phyloP scores from a whole-genome alignment of 2,113 vertebrate genomes.

The Poeciliopsis occidentalis region DNA sequence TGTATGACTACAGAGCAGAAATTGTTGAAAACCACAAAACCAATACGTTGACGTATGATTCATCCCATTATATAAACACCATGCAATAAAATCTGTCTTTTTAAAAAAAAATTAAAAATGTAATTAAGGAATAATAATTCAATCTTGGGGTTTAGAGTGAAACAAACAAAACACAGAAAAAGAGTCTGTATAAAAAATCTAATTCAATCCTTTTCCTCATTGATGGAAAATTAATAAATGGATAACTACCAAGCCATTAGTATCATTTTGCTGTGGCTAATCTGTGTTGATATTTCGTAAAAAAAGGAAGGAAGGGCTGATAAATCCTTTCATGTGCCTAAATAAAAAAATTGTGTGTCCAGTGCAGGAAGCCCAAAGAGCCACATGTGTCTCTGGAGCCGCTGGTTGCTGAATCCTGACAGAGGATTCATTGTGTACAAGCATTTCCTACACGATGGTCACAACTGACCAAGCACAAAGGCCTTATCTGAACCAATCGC shows the following conservation, averaged over 20 bases:
- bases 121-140: background rate
- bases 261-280: too few species aligned
- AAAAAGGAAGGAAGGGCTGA: too few species aligned
- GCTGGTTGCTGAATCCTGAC: background rate
- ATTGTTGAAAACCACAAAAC: too few species aligned
- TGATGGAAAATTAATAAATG: background rate
- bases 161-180: background rate
- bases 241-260: too few species aligned
- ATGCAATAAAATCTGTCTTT: too few species aligned
- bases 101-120: too few species aligned
- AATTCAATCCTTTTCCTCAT: background rate
- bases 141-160: background rate
- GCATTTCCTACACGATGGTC: background rate
- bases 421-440: background rate
- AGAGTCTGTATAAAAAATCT: background rate
- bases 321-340: too few species aligned
- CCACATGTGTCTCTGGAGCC: background rate
- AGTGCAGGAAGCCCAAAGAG: background rate
- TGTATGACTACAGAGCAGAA: too few species aligned
- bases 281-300: too few species aligned
- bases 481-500: conserved; percentile 31
- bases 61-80: too few species aligned
- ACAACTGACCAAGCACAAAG: conserved; percentile 29
- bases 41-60: too few species aligned
- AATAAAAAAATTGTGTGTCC: too few species aligned